Evolutionary conservation across 92 coral and sea anemone species (phyloP).

Genomic region (Pocillopora grandis): DNA sequence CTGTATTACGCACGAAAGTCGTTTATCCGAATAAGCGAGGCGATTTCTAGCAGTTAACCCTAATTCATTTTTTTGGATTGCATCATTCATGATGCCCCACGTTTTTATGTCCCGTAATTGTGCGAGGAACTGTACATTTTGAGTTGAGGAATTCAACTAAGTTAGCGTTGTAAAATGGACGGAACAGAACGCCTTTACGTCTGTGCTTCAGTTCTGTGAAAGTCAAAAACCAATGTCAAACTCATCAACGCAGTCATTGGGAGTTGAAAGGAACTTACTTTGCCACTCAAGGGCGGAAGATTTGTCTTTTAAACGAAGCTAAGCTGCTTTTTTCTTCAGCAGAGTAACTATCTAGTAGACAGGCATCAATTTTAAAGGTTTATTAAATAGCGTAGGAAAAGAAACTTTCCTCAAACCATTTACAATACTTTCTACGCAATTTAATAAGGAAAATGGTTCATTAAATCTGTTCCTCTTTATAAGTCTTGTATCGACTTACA

Average conservation of each 20-base stretch:
- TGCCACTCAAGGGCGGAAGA: slow-evolving; percentile 7
- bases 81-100: not conserved
- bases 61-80: not conserved
- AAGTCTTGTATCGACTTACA: no score
- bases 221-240: not conserved
- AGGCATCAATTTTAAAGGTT: no score
- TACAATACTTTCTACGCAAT: no score
- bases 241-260: not conserved
- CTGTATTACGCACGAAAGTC: not conserved
- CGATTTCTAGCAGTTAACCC: not conserved
- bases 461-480: no score
- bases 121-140: not conserved
- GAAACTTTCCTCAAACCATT: no score
- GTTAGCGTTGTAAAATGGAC: not conserved
- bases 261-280: slow-evolving; percentile 2
- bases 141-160: slow-evolving; percentile 26
- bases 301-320: not conserved
- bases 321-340: not conserved
- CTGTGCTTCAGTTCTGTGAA: not conserved
- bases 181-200: not conserved
- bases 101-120: not conserved
- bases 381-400: no score
- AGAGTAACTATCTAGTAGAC: no score
- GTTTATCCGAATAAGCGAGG: not conserved
- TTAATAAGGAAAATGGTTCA: no score